Evolutionary conservation across 2,888 invertebrate species (phyloP), one percentile per base, ranked within the genome.

Genomic region (Cosmorhoe ocellata): DNA sequence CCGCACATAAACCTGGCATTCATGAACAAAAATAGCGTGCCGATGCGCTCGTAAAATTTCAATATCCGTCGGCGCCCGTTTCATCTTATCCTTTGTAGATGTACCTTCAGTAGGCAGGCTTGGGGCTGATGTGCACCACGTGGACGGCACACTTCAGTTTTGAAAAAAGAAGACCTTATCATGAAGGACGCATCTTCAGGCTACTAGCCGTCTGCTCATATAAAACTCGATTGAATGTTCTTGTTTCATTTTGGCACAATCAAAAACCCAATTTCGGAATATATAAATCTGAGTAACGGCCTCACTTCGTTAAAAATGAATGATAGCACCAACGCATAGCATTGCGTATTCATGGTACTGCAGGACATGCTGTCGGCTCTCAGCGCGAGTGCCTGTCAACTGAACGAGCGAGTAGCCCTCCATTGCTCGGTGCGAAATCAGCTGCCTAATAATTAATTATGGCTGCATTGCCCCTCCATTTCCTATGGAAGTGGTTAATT

Each of bases 1-100:
- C 55, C 13, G 38, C 32, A 56, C 50, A 46, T 40, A 56, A 55
- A 56, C 54, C 56, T 53, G 54, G 59, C 57, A 58, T 58, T 61
- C 51, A 61, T 62, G 56, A 54, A 56, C 59, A 55, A 63, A 71
- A 61, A 65, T 66, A 64, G 62, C 58, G 49, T 57, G 49, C 32
- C 34, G 51, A 52, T 44, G 41, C 47, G 59, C 59, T 59, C 59
- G 54, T 62, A 62, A 59, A 58, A 42, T 59, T 51, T 49, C 59
- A 62, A 62, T 62, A 55, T 59, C 56, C 57, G 55, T 48, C 32
- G 49, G 34, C 40, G 38, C 11, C 37, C 40, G 50, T 51, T 51
- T 52, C 42, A 53, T 54, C 55, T 48, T 39, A 39, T 31, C 12
- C 41, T 51, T 53, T 49, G 51, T 51, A 38, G 51, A 49, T 42